Base-by-base conservation (phyloP, 2,113 vertebrate species). In the Gambusia holbrooki region DNA sequence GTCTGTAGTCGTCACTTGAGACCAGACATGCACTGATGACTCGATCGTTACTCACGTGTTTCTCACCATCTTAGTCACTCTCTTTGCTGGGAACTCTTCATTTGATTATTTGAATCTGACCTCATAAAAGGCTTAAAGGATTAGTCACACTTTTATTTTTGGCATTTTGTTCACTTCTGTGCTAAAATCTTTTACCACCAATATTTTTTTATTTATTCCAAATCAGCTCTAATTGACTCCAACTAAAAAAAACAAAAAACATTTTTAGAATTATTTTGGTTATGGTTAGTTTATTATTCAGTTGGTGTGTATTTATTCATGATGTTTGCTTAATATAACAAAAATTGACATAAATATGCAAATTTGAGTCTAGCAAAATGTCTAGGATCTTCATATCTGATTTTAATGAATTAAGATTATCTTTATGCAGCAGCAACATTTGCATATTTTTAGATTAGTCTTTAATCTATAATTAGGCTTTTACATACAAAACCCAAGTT, bases 21-120 rank as follows among this genome's bases (percentile, higher is more conserved):
- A 69, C 71, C 84, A 88, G 88, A 83, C 68, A 58, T 8, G 62
- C 69, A 35, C 54, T 1, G 0, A 15, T 90, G 91, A 92, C 66
- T 90, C 81, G 33, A 0, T 25, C 68, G 37, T 89, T 71, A 82
- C 73, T 90, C 86, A 85, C 72, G 28, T 74, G 3, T 87, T 88
- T 89, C 86, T 79, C 65, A 79, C 35, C 0, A 10, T 76, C 29
- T 90, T 84, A 89, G 87, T 93, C 89, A 90, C 71, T 62, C 42
- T 51, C 45, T 67, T 71, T 91, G 69, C 90, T 83, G 87, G 86
- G 84, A 91, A 92, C 68, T 79, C 9, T 27, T 80, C 35, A 9
- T 28, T 32, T 58, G 4, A 14, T 32, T 70, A 27, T 74, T 78
- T 78, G 22, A 75, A 66, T 25, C 32, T 61, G 5, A 74, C 17